Evolutionary conservation across 2,888 invertebrate species (phyloP).

Genomic region (Serripes groenlandicus): DNA sequence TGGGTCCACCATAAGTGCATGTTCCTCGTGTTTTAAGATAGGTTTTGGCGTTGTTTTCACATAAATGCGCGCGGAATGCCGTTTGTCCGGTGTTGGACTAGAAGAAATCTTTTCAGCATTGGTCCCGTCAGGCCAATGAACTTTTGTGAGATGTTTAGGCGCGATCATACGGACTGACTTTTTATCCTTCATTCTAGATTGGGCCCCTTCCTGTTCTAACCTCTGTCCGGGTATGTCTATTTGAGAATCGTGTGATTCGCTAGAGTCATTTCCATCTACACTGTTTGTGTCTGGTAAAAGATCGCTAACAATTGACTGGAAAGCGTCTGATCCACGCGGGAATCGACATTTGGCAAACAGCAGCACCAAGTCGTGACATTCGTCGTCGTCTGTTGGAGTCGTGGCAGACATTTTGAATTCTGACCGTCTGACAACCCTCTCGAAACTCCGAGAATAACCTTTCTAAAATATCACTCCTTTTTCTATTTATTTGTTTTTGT

Average conservation of each 20-base stretch:
- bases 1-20: conserved; percentile 9
- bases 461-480: too few species aligned
- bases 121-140: conserved; percentile 59
- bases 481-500: too few species aligned
- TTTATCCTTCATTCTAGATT: neutral
- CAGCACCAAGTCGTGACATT: conserved; percentile 59
- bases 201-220: neutral
- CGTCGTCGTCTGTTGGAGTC: conserved; percentile 37
- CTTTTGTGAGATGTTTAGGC: conserved; percentile 44
- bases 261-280: conserved; percentile 22
- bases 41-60: conserved; percentile 65
- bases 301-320: conserved; percentile 56
- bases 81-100: conserved; percentile 33
- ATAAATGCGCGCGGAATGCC: conserved; percentile 55
- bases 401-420: conserved; percentile 6
- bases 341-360: conserved; percentile 63
- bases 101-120: conserved; percentile 24
- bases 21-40: conserved; percentile 58
- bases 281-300: conserved; percentile 25
- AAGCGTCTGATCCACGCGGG: conserved; percentile 60
- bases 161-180: conserved; percentile 44
- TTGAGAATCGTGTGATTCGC: conserved; percentile 20
- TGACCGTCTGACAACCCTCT: too few species aligned
- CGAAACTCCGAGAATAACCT: too few species aligned
- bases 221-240: neutral